Conservation (phyloP, 2,113 vertebrate genomes). For the Chlamydotis undulata region DNA sequence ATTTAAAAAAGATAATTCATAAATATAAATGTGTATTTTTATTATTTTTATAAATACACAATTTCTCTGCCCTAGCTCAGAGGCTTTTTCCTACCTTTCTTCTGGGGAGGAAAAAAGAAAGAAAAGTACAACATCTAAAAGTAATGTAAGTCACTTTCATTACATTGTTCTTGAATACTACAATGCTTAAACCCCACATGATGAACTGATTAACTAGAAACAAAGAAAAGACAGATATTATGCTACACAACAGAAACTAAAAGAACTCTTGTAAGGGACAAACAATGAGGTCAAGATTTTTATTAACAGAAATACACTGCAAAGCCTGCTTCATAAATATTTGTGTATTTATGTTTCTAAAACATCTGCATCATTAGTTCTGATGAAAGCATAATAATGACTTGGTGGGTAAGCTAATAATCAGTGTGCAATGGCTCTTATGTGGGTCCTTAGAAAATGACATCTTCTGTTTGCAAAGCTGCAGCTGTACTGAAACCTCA, state of each 20-base stretch:
- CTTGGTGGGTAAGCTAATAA: background rate
- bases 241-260: background rate
- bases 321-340: slow-evolving; percentile 19
- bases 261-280: background rate
- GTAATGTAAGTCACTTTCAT: background rate
- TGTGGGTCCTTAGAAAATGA: background rate
- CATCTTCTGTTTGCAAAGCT: background rate
- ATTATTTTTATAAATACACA: background rate
- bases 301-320: slow-evolving; percentile 1
- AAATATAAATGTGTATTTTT: slow-evolving; percentile 8
- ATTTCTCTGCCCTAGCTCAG: background rate
- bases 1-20: background rate
- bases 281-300: slow-evolving; percentile 19
- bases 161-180: background rate
- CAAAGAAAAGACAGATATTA: background rate
- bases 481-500: background rate
- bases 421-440: background rate
- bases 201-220: background rate
- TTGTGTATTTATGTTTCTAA: background rate
- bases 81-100: background rate
- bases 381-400: background rate
- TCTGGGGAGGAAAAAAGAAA: slow-evolving; percentile 6
- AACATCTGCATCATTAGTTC: background rate
- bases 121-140: slow-evolving; percentile 17
- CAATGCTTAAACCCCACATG: background rate